Base-by-base conservation (phyloP, 1,140 invertebrate species). In the Drosophila yakuba region DNA sequence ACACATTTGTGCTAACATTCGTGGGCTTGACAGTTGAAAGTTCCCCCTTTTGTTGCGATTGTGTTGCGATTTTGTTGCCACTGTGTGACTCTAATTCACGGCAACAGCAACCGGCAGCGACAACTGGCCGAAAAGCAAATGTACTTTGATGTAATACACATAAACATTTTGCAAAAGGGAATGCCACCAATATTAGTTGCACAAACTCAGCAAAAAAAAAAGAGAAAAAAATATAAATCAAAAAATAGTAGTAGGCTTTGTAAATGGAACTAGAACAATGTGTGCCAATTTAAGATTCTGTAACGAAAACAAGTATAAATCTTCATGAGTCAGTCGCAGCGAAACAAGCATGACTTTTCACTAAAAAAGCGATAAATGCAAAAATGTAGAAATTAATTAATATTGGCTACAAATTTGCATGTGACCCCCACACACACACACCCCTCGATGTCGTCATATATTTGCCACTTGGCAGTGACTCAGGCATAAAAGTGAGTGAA, bases 111-210 rank as follows among this genome's bases (percentile, higher is more conserved):
- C 45, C 17, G 25, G 57, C 39, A 20, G 28, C 59, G 45, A 45
- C 79, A 83, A 78, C 75, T 57, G 74, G 75, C 80, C 75, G 71
- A 69, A 73, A 84, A 85, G 76, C 81, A 84, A 85, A 85, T 74
- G 77, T 78, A 85, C 81, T 84, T 86, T 86, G 83, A 83, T 89
- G 84, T 85, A 85, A 85, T 54, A 73, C 73, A 85, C 77, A 80
- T 58, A 67, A 77, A 80, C 80, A 84, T 84, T 84, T 67, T 79
- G 80, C 66, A 67, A 71, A 63, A 41, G 74, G 61, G 55, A 67
- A 57, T 32, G 68, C 41, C 58, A 74, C 69, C 72, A 35, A 74
- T 43, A 74, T 74, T 63, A 74, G 71, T 74, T 62, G 57, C 39
- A 47, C 32, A 35, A 51, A 10, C 6, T 23, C 23, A n/a, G 35